Evolutionary conservation across 2,113 vertebrate genomes (phyloP), one percentile per base, ranked within the genome.

Genomic region (Labeo catla): DNA sequence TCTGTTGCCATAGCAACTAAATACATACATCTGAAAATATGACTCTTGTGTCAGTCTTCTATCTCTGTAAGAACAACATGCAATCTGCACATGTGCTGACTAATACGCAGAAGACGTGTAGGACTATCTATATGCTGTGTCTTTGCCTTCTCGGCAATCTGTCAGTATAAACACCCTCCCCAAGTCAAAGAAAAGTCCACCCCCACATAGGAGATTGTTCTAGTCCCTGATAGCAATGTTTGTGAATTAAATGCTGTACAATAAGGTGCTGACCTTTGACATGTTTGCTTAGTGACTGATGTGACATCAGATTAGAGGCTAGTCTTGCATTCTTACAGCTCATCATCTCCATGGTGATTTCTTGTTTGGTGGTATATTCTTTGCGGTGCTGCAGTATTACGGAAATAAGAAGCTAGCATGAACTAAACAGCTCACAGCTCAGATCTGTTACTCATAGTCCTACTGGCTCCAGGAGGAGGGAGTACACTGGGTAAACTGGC

Each of bases 1-100:
- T 6, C 6, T 45, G 10, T 91, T 84, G 83, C 80, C 90, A 90
- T 83, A 70, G 16, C 86, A 86, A 91, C 91, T 89, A 91, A 92
- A 50, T 52, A 9, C 43, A 49, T 9, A 59, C 45, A 61, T 3
- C 36, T 79, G 21, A 4, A 28, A 47, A 45, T 43, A 79, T n/a
- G 16, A n/a, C 8, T n/a, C 63, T 66, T 28, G 50, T 5, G 10
- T 23, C 11, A 23, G 23, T 65, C n/a, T 16, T 39, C 77, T 61
- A 9, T 19, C 72, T 78, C 72, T 28, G 4, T 52, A 10, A 72
- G 45, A 6, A 61, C 39, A 52, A 45, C 72, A 13, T 13, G 9
- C 87, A 86, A 91, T 89, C 84, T 43, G 19, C 12, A 59, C 76
- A 57, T 39, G 19, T 43, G 49, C 34, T 78, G 28, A 39, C 34